A percentile compares a stretch with the other conserved stretches of the same genome.
Conservation (phyloP, 1,140 invertebrate species). For the Drosophila rufa region DNA sequence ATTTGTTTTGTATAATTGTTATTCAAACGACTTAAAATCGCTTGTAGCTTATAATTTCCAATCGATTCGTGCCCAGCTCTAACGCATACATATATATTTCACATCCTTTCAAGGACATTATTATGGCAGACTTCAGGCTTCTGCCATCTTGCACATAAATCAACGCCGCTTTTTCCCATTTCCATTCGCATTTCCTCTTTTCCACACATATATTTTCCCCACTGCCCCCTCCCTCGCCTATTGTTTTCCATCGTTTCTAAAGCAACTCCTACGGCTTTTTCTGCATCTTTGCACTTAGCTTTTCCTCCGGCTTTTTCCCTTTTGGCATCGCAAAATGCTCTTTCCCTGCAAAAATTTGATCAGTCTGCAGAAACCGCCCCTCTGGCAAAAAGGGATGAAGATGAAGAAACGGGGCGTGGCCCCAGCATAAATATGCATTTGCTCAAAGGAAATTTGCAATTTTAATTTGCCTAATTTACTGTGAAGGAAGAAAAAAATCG, state of each 20-base stretch:
- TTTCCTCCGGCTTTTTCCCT: slow-evolving; percentile 14
- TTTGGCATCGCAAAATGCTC: slow-evolving; percentile 21
- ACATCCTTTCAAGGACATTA: slow-evolving; percentile 68
- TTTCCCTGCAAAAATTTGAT: slow-evolving; percentile 12
- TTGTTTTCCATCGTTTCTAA: slow-evolving; percentile 17
- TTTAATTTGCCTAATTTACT: slow-evolving; percentile 57
- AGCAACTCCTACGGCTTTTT: slow-evolving; percentile 29
- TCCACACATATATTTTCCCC: background rate
- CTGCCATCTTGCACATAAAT: slow-evolving; percentile 53
- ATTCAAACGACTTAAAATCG: background rate
- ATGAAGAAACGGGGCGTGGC: slow-evolving; percentile 16
- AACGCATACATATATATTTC: slow-evolving; percentile 12
- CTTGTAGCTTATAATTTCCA: background rate
- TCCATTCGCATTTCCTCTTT: slow-evolving; percentile 24
- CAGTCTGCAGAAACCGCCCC: slow-evolving; percentile 10
- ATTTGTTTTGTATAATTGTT: too few species aligned
- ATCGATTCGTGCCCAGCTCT: background rate
- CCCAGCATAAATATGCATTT: slow-evolving; percentile 41
- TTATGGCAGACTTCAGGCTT: slow-evolving; percentile 26
- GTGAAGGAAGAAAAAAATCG: slow-evolving; percentile 17
- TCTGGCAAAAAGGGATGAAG: background rate
- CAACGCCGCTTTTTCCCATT: slow-evolving; percentile 52
- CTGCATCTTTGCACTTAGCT: slow-evolving; percentile 27
- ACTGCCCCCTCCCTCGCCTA: background rate
- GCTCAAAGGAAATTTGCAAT: slow-evolving; percentile 31